Evolutionary conservation across 2,113 vertebrate genomes (phyloP).

Genomic region (Zapornia atra): DNA sequence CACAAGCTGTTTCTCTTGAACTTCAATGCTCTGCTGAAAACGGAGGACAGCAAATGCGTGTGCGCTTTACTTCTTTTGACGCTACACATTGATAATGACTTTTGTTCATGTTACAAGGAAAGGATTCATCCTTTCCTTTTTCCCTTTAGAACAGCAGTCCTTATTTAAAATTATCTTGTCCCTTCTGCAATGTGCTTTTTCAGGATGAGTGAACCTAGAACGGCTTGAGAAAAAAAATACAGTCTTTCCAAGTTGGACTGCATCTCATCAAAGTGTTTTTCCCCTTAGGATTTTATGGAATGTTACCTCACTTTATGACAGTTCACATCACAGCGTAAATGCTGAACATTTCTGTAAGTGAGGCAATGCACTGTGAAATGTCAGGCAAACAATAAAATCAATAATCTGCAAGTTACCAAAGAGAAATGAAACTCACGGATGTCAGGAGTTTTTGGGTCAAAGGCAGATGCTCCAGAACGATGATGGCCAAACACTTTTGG

Average conservation of each 20-base stretch:
- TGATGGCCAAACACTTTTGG: background rate
- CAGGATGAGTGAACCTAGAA: conserved; percentile 41
- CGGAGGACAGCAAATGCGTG: background rate
- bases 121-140: background rate
- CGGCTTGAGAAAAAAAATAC: conserved; percentile 51
- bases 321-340: conserved; percentile 60
- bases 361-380: conserved; percentile 70
- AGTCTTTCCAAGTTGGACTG: conserved; percentile 52
- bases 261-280: conserved; percentile 59
- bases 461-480: conserved; percentile 9
- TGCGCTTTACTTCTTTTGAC: background rate
- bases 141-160: background rate
- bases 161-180: conserved; percentile 33
- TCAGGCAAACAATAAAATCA: conserved; percentile 70
- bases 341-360: conserved; percentile 61
- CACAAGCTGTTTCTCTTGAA: conserved; percentile 17
- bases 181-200: conserved; percentile 42
- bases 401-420: conserved; percentile 71
- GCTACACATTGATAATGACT: background rate
- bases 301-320: conserved; percentile 73
- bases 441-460: conserved; percentile 49
- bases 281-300: conserved; percentile 72
- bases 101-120: background rate
- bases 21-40: conserved; percentile 7
- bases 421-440: conserved; percentile 43